These are phyloP conservation scores for Vanessa atalanta DNA, from an alignment of 1,140 invertebrate species.

Conservation along the genomic window DNA sequence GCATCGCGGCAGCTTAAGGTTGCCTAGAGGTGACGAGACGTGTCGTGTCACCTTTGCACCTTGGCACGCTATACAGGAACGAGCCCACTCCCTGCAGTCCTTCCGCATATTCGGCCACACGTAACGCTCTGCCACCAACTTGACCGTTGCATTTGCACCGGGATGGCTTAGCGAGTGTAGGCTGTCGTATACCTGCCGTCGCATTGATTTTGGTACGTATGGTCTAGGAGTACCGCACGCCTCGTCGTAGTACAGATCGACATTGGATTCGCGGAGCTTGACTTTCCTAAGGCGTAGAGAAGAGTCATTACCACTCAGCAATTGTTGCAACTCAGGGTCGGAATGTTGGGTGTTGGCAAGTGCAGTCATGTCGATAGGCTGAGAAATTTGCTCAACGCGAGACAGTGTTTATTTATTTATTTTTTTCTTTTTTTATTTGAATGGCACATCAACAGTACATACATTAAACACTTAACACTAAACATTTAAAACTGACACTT, in stretches of 20 bases:
- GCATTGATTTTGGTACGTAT: slow-evolving; percentile 14
- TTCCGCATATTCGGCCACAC: neutral
- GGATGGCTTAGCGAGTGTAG: slow-evolving; percentile 33
- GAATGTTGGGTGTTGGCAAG: neutral
- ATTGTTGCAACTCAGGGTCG: neutral
- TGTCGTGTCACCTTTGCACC: neutral
- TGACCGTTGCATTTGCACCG: slow-evolving; percentile 11
- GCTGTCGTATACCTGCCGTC: slow-evolving; percentile 8
- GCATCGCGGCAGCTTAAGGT: slow-evolving; percentile 7
- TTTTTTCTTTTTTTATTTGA: too few relatives aligned
- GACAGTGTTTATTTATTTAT: too few relatives aligned
- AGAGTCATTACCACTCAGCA: neutral
- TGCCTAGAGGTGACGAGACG: neutral
- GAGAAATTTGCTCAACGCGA: slow-evolving; percentile 14
- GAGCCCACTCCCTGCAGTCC: neutral
- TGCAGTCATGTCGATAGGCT: neutral
- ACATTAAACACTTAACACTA: too few relatives aligned
- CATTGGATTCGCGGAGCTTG: slow-evolving; percentile 15
- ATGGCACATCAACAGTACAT: too few relatives aligned
- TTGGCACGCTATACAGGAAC: neutral
- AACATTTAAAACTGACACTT: too few relatives aligned
- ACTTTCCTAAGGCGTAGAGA: neutral
- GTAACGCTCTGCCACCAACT: slow-evolving; percentile 13
- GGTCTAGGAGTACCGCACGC: slow-evolving; percentile 23
- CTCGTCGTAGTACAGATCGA: slow-evolving; percentile 14